A percentile compares a stretch with the other conserved stretches of the same genome.
These are phyloP conservation scores for Coleophora deauratella DNA, from an alignment of 2,888 invertebrate species.

Conservation along the genomic window DNA sequence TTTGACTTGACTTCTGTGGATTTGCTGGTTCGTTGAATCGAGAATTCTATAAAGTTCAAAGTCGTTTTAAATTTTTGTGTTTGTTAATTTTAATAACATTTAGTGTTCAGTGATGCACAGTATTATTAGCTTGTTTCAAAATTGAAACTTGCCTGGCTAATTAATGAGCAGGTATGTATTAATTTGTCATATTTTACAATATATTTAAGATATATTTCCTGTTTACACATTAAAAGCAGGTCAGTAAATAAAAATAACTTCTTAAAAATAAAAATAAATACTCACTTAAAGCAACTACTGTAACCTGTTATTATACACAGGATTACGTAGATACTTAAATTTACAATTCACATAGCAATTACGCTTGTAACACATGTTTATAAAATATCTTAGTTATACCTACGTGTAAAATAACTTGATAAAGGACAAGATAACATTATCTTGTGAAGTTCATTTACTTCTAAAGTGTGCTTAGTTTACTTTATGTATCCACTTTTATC, in stretches of 20 bases:
- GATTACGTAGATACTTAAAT: too few species aligned
- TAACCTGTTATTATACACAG: too few species aligned
- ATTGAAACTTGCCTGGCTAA: slow-evolving; percentile 6
- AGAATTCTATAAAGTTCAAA: slow-evolving; percentile 5
- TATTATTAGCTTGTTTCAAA: slow-evolving; percentile 2
- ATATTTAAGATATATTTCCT: too few species aligned
- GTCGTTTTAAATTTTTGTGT: slow-evolving; percentile 12
- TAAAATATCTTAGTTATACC: too few species aligned
- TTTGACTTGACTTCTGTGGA: slow-evolving; percentile 25
- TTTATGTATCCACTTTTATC: too few species aligned
- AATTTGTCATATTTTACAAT: too few species aligned
- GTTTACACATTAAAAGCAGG: slow-evolving; percentile 5
- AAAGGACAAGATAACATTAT: slow-evolving; percentile 8
- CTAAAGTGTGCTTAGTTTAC: too few species aligned
- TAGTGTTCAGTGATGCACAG: slow-evolving; percentile 11
- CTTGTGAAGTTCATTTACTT: slow-evolving; percentile 1
- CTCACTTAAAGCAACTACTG: too few species aligned
- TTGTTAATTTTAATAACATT: slow-evolving; percentile 1
- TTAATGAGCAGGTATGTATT: slow-evolving; percentile 24
- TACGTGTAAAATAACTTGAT: neutral
- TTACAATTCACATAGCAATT: too few species aligned
- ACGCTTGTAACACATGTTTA: too few species aligned
- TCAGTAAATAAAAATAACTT: too few species aligned
- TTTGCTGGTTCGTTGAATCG: slow-evolving; percentile 33
- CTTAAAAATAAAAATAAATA: too few species aligned